Conservation (phyloP, 2,113 vertebrate species). For the Pithys albifrons region DNA sequence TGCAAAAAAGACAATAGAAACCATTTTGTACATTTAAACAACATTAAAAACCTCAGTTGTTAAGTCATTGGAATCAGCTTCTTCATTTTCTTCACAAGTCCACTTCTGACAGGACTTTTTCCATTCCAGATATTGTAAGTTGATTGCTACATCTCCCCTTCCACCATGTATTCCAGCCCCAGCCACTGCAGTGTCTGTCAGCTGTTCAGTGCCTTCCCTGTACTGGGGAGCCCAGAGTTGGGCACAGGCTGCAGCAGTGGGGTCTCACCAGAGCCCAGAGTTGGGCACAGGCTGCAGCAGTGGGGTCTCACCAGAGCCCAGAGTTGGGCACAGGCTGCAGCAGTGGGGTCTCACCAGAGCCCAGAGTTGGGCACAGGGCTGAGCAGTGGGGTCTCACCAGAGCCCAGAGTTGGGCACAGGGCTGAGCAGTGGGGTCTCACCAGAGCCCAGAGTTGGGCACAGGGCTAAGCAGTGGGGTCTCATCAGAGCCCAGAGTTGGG, state of each 20-base stretch:
- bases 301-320: background rate
- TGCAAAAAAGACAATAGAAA: too few relatives aligned
- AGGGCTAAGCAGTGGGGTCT: background rate
- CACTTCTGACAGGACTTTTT: too few relatives aligned
- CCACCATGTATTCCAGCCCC: accelerated
- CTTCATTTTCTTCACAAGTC: too few relatives aligned
- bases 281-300: background rate
- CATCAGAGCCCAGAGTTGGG: background rate
- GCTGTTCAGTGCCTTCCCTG: background rate
- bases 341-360: background rate
- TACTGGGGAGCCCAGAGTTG: background rate
- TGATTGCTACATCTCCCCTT: background rate
- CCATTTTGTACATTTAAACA: too few relatives aligned
- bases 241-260: background rate
- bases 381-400: background rate
- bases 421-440: background rate
- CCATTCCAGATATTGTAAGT: too few relatives aligned
- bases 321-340: background rate
- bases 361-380: background rate
- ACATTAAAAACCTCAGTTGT: too few relatives aligned
- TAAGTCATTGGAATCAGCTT: too few relatives aligned
- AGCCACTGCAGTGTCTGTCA: too few relatives aligned
- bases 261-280: background rate
- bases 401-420: background rate
- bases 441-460: background rate